Evolutionary conservation across 1,140 invertebrate species (phyloP).

Genomic region (Laodelphax striatellus): DNA sequence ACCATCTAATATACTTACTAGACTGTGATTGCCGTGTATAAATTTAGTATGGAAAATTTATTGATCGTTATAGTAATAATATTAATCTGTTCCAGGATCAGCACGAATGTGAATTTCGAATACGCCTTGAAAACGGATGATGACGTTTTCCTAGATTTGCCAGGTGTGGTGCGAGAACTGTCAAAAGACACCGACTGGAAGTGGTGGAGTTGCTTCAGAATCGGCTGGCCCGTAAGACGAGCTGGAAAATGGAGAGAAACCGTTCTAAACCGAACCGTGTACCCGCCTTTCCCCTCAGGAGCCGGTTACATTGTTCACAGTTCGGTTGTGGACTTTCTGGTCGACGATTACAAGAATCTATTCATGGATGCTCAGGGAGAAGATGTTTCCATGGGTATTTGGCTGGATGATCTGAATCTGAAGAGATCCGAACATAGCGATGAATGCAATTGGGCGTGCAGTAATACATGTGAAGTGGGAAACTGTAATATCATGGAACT

Average conservation of each 20-base stretch:
- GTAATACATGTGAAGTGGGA: not conserved
- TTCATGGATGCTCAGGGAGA: not conserved
- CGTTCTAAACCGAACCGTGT: not conserved
- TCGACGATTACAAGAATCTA: not conserved
- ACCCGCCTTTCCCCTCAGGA: not conserved
- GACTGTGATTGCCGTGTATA: too few species aligned
- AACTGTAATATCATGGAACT: not conserved
- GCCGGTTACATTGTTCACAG: not conserved
- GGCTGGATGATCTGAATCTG: not conserved
- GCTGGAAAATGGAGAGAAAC: conserved; percentile 4
- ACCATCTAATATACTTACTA: too few species aligned
- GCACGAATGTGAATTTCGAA: not conserved
- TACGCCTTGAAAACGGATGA: conserved; percentile 6
- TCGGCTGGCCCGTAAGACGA: not conserved
- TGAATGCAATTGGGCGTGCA: not conserved
- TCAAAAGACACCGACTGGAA: not conserved
- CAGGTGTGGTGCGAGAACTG: not conserved
- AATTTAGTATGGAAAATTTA: too few species aligned
- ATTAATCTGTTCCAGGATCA: too few species aligned
- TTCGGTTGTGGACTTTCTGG: not conserved
- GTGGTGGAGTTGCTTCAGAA: conserved; percentile 4
- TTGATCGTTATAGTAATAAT: not conserved
- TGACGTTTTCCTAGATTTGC: not conserved
- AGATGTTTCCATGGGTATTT: conserved; percentile 2
- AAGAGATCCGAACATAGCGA: not conserved